phyloP scores from a whole-genome alignment of 2,113 vertebrate genomes.

The Sorex fumeus region DNA sequence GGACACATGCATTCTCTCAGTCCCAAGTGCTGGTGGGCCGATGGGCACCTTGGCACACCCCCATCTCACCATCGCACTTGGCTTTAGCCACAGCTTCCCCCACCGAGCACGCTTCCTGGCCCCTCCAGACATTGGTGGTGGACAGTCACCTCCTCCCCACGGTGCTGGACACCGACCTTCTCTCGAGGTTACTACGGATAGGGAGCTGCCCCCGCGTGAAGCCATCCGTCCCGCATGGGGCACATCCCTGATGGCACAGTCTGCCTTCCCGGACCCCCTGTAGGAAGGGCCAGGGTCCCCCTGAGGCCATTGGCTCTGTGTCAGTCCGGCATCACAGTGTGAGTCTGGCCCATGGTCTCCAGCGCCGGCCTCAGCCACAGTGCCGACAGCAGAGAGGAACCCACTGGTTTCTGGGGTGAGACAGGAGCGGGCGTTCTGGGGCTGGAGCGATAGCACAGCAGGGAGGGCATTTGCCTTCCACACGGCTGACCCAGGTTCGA shows the following conservation, averaged over 20 bases:
- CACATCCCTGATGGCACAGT: no score
- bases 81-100: no score
- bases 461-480: no score
- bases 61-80: no score
- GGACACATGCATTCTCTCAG: not conserved
- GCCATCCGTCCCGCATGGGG: not conserved
- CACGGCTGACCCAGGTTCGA: no score
- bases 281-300: no score
- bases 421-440: not conserved
- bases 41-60: no score
- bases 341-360: not conserved
- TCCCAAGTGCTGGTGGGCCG: not conserved
- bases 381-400: not conserved
- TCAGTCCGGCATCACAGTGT: not conserved
- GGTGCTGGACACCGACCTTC: not conserved
- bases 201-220: not conserved
- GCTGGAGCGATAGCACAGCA: no score
- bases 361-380: no score
- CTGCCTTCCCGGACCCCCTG: no score
- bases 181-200: constrained; percentile 68
- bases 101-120: no score
- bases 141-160: not conserved
- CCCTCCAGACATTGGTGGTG: not conserved
- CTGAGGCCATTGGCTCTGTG: not conserved
- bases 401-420: not conserved